Evolutionary conservation across 1,140 invertebrate species (phyloP).

Genomic region (Aphaenogaster ashmeadi): DNA sequence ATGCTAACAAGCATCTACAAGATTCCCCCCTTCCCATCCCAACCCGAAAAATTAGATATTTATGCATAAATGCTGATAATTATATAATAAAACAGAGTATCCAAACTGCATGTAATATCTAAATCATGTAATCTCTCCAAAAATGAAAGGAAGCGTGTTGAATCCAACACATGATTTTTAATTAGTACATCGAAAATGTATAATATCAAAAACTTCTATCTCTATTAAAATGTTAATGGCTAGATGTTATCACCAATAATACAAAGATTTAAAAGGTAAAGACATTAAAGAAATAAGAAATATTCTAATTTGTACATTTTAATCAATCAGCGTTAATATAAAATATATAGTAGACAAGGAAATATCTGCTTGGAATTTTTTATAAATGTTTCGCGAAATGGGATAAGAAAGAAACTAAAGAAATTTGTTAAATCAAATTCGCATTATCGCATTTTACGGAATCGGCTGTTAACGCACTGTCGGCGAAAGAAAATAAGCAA

Average conservation of each 20-base stretch:
- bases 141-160: background rate
- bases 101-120: background rate
- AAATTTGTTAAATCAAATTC: slow-evolving; percentile 51
- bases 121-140: background rate
- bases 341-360: background rate
- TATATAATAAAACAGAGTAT: background rate
- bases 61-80: background rate
- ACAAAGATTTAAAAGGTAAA: background rate
- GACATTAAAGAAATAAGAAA: background rate
- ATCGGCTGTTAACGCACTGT: slow-evolving; percentile 62
- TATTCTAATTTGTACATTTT: background rate
- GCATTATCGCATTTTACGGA: slow-evolving; percentile 60
- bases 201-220: background rate
- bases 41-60: background rate
- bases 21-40: too few relatives aligned
- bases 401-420: background rate
- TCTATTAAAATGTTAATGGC: background rate
- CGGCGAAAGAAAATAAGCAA: slow-evolving; percentile 69
- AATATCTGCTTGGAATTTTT: background rate
- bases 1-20: too few relatives aligned
- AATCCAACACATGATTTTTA: background rate
- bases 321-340: background rate
- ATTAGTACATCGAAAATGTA: background rate
- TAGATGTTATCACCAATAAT: background rate
- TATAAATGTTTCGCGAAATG: slow-evolving; percentile 9